These are phyloP conservation scores for Melierax canorus DNA, from an alignment of 2,113 vertebrate genomes.

Conservation along the genomic window DNA sequence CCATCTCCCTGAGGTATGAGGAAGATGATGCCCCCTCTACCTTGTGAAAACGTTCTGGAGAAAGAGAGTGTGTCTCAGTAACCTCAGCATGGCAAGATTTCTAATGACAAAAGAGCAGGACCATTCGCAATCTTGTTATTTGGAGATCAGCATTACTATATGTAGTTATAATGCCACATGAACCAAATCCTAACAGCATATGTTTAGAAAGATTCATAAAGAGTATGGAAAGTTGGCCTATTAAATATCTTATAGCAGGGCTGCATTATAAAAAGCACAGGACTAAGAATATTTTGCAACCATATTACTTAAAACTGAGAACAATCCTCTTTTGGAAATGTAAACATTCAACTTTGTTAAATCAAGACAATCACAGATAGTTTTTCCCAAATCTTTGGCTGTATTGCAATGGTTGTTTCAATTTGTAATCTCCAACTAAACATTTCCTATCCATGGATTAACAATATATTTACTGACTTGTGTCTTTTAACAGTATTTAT, in stretches of 20 bases:
- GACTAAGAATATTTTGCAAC: not conserved
- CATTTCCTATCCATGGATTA: conserved; percentile 84
- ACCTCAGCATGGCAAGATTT: not conserved
- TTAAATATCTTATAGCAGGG: not conserved
- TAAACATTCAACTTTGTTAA: conserved; percentile 67
- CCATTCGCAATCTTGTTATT: not conserved
- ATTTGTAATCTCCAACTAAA: conserved; percentile 83
- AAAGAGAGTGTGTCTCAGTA: not conserved
- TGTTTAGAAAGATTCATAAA: not conserved
- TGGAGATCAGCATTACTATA: not conserved
- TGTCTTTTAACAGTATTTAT: conserved; percentile 86
- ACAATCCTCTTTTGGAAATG: conserved; percentile 12
- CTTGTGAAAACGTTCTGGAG: not conserved
- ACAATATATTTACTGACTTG: conserved; percentile 85
- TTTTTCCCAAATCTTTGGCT: conserved; percentile 89
- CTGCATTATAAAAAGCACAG: not conserved
- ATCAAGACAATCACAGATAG: conserved; percentile 82
- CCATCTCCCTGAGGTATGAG: rapidly evolving
- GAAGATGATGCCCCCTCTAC: not conserved
- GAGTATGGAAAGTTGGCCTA: not conserved
- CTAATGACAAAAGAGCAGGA: not conserved
- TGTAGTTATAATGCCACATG: not conserved
- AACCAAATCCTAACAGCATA: not conserved
- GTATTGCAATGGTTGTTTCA: conserved; percentile 87
- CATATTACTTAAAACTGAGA: not conserved